phyloP scores from a whole-genome alignment of 2,888 invertebrate genomes.

The Habrosyne pyritoides region DNA sequence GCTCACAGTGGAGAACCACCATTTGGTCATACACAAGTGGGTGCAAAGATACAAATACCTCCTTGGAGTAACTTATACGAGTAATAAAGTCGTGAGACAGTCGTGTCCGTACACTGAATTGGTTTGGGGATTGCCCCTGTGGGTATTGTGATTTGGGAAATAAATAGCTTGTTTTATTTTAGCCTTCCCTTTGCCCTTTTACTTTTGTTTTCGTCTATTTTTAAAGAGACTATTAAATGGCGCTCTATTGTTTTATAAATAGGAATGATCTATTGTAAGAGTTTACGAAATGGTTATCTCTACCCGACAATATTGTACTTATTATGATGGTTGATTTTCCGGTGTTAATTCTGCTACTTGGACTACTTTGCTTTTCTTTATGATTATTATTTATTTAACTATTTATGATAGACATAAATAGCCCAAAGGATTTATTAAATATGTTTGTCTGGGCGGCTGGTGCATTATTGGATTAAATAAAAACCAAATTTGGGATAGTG shows the following conservation, averaged over 20 bases:
- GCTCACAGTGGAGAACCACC: slow-evolving; percentile 10
- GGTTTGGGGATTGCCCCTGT: slow-evolving; percentile 38
- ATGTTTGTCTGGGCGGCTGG: no score
- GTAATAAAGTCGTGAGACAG: slow-evolving; percentile 44
- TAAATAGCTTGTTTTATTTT: slow-evolving; percentile 1
- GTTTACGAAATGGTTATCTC: no score
- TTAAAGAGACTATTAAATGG: background rate
- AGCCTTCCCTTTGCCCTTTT: background rate
- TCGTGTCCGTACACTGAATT: slow-evolving; percentile 35
- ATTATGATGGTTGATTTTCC: no score
- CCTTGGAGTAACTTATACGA: slow-evolving; percentile 31
- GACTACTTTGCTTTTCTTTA: no score
- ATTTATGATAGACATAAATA: no score
- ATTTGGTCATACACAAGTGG: background rate
- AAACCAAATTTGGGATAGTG: no score
- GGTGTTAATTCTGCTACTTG: no score
- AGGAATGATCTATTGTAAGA: background rate
- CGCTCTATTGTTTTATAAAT: background rate
- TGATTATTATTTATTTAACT: no score
- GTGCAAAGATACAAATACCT: slow-evolving; percentile 23
- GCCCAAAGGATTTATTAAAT: no score
- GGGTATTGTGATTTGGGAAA: slow-evolving; percentile 37
- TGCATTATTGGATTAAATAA: no score
- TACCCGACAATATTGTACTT: no score
- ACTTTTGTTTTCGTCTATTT: background rate